A percentile compares a stretch with the other conserved stretches of the same genome.
Evolutionary conservation across 2,113 vertebrate genomes (phyloP).

Genomic region (Synchiropus splendidus): DNA sequence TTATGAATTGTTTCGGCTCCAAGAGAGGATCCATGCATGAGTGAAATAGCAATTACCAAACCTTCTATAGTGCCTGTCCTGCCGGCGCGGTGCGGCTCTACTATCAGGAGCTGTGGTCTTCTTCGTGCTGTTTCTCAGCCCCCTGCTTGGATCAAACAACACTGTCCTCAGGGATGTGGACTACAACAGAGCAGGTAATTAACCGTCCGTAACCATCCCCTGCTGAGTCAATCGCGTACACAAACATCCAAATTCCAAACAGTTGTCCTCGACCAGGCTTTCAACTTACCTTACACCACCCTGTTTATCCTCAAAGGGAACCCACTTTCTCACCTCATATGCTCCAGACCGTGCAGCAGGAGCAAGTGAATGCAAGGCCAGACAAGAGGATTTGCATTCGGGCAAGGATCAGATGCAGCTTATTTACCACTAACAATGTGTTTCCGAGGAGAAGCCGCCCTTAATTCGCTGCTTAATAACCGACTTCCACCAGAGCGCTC

Average conservation of each 20-base stretch:
- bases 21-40: no score
- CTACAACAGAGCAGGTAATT: constrained; percentile 57
- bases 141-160: constrained; percentile 42
- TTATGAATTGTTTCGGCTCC: no score
- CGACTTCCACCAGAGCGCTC: constrained; percentile 75
- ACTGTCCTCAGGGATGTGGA: constrained; percentile 30
- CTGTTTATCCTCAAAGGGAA: constrained; percentile 11
- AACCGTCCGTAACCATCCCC: background rate
- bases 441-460: constrained; percentile 65
- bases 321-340: constrained; percentile 35
- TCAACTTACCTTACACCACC: constrained; percentile 22
- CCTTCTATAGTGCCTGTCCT: no score
- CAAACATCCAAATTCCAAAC: background rate
- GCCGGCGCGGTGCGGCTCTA: no score
- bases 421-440: constrained; percentile 64
- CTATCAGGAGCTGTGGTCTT: no score
- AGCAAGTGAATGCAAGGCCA: constrained; percentile 20
- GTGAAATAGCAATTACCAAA: no score
- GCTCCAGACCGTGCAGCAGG: constrained; percentile 26
- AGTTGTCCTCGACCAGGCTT: constrained; percentile 3
- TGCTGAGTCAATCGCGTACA: no score
- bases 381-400: constrained; percentile 33
- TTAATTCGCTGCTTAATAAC: constrained; percentile 94
- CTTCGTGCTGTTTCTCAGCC: constrained; percentile 34
- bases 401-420: constrained; percentile 51